Evolutionary conservation across 2,113 vertebrate species (phyloP).

Genomic region (Pteropus alecto): DNA sequence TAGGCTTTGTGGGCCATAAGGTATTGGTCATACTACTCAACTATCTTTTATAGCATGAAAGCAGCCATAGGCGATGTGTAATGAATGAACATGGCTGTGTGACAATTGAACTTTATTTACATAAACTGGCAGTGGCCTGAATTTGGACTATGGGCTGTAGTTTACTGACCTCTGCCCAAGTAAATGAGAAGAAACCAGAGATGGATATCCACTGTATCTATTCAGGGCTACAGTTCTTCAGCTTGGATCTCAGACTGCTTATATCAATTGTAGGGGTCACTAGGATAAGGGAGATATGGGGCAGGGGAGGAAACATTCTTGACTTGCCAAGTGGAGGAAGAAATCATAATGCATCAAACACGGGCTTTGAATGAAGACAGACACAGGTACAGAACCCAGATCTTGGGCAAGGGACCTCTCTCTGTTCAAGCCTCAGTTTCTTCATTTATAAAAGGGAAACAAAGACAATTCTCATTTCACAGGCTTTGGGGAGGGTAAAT

Average conservation of each 20-base stretch:
- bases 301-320: neutral
- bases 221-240: neutral
- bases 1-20: neutral
- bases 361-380: neutral
- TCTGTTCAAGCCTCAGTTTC: neutral
- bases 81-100: neutral
- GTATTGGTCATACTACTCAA: neutral
- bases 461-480: neutral
- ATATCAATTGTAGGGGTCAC: neutral
- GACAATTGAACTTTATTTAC: neutral
- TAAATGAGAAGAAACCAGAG: neutral
- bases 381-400: neutral
- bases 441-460: neutral
- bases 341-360: neutral
- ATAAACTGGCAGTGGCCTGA: neutral
- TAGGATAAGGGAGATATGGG: neutral
- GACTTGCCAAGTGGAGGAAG: neutral
- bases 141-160: neutral
- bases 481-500: neutral
- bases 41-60: rapidly evolving
- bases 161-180: neutral
- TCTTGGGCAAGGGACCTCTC: too few species aligned
- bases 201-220: neutral
- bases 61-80: rapidly evolving
- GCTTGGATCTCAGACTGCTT: neutral